A percentile compares a stretch with the other conserved stretches of the same genome.
phyloP scores from a whole-genome alignment of 2,113 vertebrate species.

The Struthidea cinerea region DNA sequence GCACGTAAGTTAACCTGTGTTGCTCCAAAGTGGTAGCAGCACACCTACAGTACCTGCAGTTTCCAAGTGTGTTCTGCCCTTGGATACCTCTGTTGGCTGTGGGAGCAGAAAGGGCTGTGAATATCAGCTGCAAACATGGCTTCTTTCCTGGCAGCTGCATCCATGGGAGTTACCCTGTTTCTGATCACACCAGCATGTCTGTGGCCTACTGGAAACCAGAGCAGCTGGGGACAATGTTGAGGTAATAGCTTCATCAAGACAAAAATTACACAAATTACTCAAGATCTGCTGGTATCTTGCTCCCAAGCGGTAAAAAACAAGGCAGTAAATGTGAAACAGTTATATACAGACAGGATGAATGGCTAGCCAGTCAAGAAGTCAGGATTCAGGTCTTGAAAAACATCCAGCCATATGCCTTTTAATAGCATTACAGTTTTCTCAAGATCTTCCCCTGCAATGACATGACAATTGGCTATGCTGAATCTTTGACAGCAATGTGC shows the following conservation, averaged over 20 bases:
- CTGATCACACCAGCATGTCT: background rate
- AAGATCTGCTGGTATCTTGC: background rate
- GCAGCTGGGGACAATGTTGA: background rate
- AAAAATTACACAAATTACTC: background rate
- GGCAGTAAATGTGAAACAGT: background rate
- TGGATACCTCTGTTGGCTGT: background rate
- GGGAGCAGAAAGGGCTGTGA: background rate
- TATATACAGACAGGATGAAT: fast-evolving
- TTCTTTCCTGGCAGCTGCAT: background rate
- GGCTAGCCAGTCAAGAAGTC: background rate
- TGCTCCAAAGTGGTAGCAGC: background rate
- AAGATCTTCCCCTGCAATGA: background rate
- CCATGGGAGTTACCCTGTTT: background rate
- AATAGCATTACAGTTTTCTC: background rate
- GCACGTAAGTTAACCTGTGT: background rate
- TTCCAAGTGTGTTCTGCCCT: background rate
- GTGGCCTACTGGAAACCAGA: background rate
- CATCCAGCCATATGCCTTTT: background rate
- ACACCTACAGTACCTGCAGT: background rate
- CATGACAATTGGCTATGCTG: background rate
- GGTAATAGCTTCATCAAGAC: background rate
- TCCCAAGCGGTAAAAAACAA: background rate
- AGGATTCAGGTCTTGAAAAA: background rate
- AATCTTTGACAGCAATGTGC: background rate
- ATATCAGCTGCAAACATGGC: background rate